Evolutionary conservation across 64 coral and sea anemone species (phyloP).

Genomic region (Montipora capricornis): DNA sequence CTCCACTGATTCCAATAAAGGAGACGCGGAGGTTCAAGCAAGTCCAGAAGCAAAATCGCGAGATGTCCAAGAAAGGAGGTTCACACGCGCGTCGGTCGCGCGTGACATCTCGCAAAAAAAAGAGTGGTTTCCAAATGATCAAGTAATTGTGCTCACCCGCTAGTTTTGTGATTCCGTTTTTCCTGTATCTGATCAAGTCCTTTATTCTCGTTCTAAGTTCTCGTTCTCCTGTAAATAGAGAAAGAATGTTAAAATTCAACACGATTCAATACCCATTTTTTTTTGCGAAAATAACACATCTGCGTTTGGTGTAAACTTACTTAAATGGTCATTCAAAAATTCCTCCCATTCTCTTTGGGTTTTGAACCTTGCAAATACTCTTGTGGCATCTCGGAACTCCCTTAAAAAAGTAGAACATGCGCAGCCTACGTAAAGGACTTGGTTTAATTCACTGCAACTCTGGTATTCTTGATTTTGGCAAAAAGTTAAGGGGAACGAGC

Average conservation of each 20-base stretch:
- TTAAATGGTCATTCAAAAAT: slow-evolving; percentile 87
- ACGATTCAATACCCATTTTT: too few species aligned
- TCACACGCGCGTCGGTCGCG: too few species aligned
- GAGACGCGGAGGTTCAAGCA: not conserved
- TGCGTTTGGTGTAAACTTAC: slow-evolving; percentile 55
- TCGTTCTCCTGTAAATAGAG: slow-evolving; percentile 79
- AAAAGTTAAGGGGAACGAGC: too few species aligned
- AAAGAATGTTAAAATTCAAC: not conserved
- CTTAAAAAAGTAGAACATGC: slow-evolving; percentile 22
- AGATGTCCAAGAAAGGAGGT: too few species aligned
- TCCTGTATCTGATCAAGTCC: slow-evolving; percentile 89
- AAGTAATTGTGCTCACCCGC: slow-evolving; percentile 41
- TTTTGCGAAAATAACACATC: not conserved
- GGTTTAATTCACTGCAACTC: too few species aligned
- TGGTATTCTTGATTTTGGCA: too few species aligned
- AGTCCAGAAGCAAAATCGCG: too few species aligned
- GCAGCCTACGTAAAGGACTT: too few species aligned
- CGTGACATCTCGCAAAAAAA: too few species aligned
- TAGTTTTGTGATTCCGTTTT: slow-evolving; percentile 94
- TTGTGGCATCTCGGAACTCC: slow-evolving; percentile 93
- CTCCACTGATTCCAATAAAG: too few species aligned
- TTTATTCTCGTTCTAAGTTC: slow-evolving; percentile 90
- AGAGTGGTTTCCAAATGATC: not conserved
- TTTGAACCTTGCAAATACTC: slow-evolving; percentile 93
- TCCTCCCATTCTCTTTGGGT: slow-evolving; percentile 84